Evolutionary conservation across 2,888 invertebrate species (phyloP), one percentile per base, ranked within the genome.

Genomic region (Furcula furcula): DNA sequence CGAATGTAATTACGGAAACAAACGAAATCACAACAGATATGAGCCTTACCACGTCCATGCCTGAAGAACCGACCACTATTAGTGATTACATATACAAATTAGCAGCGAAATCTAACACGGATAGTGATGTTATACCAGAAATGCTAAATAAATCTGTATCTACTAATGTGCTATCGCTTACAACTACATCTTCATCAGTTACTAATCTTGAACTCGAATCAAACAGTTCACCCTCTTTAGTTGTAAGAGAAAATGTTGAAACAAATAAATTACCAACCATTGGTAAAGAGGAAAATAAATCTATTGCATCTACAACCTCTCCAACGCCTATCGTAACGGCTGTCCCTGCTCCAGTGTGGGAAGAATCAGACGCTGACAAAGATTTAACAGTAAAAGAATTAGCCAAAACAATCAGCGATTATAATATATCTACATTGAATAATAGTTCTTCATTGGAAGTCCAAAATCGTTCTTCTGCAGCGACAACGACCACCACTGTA

Each of bases 331-430:
- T 22, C 6, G 37, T 25, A 20, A 49, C 39, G 9, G 31, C 51
- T 21, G 59, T 67, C 34, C 84, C 86, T 35, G 85, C 85, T 3
- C 84, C 86, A 12, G 85, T 85, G 34, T 86, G 83, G 85, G 86
- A 86, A 55, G 73, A 76, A 28, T 37, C 58, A 13, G 79, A 78
- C 33, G 26, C 33, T 9, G 65, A 64, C 27, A 65, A 51, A 36
- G 46, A 62, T 33, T 44, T 64, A 10, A 43, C 36, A 4, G 56
- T 63, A 11, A 63, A 61, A 53, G 61, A 63, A 53, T 33, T 63
- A 18, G 22, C 46, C 7, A 42, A 40, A 37, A 51, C 51, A 33
- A n/a, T n/a, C n/a, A n/a, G n/a, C n/a, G n/a, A n/a, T n/a, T n/a
- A n/a, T n/a, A n/a, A n/a, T n/a, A n/a, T n/a, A n/a, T n/a, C n/a